Base-by-base conservation (phyloP, 2,113 vertebrate species). In the Ramphastos sulfuratus region DNA sequence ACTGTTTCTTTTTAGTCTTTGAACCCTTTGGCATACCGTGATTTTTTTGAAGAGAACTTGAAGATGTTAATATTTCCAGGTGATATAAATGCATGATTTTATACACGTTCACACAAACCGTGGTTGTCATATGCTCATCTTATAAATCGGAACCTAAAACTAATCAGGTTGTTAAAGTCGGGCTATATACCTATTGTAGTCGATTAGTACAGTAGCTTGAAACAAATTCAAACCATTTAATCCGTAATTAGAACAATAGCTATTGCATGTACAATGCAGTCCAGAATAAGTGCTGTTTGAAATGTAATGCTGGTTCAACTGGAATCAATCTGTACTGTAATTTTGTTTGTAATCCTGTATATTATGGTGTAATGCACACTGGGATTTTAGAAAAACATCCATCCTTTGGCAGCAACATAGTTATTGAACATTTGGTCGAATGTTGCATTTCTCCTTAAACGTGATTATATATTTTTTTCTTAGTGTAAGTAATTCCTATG, bases 221-320 rank as follows among this genome's bases (percentile, higher is more conserved):
- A 96, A 97, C 96, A 97, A 97, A 97, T 95, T 96, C 95, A 98
- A 96, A 97, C 95, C 96, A 97, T 97, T 97, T 97, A 96, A 97
- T 97, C 97, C 95, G 96, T 98, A 95, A 97, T 97, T 98, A 98
- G 98, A 98, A 98, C 98, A 97, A 97, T 98, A 98, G 98, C 96
- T 98, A 96, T 98, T 98, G 98, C 98, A 98, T 98, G 98, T 98
- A 98, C 97, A 97, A 98, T 98, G 98, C 98, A 98, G 97, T 97
- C 94, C 97, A 96, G 97, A 98, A 96, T 97, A 98, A 98, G 97
- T 98, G 98, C 98, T 98, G 97, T 98, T 97, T 98, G 96, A 98
- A 96, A 97, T 97, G 98, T 98, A 97, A 98, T 65, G 92, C 97
- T 98, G 98, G 98, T 98, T 98, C 97, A 97, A 96, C 97, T 97